A percentile compares a stretch with the other conserved stretches of the same genome.
phyloP scores from a whole-genome alignment of 2,888 invertebrate genomes.

The Microctonus aethiopoides region DNA sequence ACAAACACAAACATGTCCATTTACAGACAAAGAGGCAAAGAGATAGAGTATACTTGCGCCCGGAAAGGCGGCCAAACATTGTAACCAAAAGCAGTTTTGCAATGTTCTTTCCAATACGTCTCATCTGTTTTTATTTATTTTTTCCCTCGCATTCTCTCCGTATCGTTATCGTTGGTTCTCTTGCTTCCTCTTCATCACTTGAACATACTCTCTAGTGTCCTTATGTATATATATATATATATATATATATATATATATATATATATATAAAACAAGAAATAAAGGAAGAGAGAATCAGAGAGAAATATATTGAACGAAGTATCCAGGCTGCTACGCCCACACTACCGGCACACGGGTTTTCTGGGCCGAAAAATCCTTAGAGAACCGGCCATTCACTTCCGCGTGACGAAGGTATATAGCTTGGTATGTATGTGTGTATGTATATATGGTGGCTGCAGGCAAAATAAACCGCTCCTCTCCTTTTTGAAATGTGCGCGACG shows the following conservation, averaged over 20 bases:
- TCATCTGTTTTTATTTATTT: constrained; percentile 32
- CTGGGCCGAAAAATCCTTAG: constrained; percentile 62
- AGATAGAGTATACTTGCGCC: not conserved
- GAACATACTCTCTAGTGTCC: not conserved
- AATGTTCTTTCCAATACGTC: constrained; percentile 38
- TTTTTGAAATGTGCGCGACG: constrained; percentile 30
- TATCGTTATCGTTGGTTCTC: constrained; percentile 28
- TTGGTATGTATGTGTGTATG: constrained; percentile 4
- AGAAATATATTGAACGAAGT: constrained; percentile 45
- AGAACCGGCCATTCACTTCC: constrained; percentile 58
- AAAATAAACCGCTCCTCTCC: constrained; percentile 37
- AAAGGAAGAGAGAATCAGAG: not conserved
- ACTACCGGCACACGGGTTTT: constrained; percentile 47
- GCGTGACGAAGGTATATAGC: constrained; percentile 48
- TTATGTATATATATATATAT: not conserved
- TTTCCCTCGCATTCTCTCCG: constrained; percentile 8
- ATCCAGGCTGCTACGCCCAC: constrained; percentile 61
- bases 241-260: not conserved
- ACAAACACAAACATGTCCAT: not conserved
- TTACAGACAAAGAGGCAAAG: not conserved
- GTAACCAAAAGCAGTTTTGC: constrained; percentile 25
- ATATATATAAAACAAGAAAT: not conserved
- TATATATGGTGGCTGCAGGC: constrained; percentile 33
- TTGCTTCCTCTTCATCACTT: constrained; percentile 21
- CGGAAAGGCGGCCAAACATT: constrained; percentile 18